Evolutionary conservation across 2,797 vertebrate species (phyloP), one percentile per base, ranked within the genome.

Genomic region (Molossus alvarezi): DNA sequence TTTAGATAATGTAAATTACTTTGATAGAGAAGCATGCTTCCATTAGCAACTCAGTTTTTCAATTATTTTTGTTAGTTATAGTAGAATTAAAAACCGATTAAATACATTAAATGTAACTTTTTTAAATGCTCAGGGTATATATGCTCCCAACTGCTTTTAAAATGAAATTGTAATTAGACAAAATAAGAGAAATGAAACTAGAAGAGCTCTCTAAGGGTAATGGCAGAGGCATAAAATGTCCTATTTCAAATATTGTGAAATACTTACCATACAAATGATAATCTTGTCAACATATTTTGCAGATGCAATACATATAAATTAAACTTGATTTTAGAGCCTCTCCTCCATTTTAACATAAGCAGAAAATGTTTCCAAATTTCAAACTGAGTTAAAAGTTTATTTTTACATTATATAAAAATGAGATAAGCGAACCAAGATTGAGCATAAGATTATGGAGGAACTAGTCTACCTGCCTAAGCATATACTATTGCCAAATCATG

Each of bases 1-100:
- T 96, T 97, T 94, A 97, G 88, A 94, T 94, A 57, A 95, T 89
- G 65, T 87, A 92, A 96, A 96, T 94, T 94, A 92, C 93, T 96
- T 96, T 90, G 81, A 90, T 88, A 95, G 71, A 94, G 64, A 96
- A 92, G 69, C 45, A 60, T 90, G 64, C 62, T 94, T 95, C 91
- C 93, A 96, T 93, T 95, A 97, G 94, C 89, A 94, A 95, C 88
- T 95, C 79, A 2, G 87, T 95, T 97, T 98, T 98, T 94, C 84
- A 96, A 97, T 97, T 97, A 97, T 97, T 97, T 97, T 97, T 96
- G 95, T 97, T 96, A 97, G 91, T 92, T 97, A 96, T 94, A 71
- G 8, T 96, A 94, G 84, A 96, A 97, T 97, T 97, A 96, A 95
- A 97, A 97, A 95, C 94, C 91, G 96, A 83, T 97, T 97, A 71